phyloP scores from a whole-genome alignment of 2,113 vertebrate genomes.

The Gadus macrocephalus region DNA sequence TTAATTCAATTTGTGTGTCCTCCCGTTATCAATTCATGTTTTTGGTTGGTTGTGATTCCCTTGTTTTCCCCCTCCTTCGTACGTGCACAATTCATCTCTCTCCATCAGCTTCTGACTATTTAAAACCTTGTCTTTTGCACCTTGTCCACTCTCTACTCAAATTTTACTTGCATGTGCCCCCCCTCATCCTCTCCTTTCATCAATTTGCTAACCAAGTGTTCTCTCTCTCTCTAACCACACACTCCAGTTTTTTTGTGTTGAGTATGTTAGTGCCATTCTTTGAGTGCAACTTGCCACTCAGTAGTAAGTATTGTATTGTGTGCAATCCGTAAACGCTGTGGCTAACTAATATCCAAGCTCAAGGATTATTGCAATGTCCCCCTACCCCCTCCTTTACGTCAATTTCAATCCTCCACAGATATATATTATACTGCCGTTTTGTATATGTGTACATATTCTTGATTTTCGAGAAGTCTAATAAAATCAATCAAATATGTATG shows the following conservation, averaged over 20 bases:
- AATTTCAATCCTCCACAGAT: constrained; percentile 20
- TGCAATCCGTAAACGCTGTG: constrained; percentile 61
- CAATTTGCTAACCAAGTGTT: constrained; percentile 35
- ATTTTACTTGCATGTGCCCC: constrained; percentile 37
- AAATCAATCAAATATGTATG: constrained; percentile 24
- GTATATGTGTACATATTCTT: constrained; percentile 60
- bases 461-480: constrained; percentile 55
- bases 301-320: constrained; percentile 65
- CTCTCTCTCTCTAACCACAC: constrained; percentile 17
- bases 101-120: constrained; percentile 5
- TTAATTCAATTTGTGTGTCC: constrained; percentile 22
- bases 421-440: constrained; percentile 59
- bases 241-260: constrained; percentile 23
- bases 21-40: constrained; percentile 32
- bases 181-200: neutral
- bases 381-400: constrained; percentile 9
- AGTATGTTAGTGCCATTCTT: constrained; percentile 47
- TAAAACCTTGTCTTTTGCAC: constrained; percentile 16
- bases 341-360: constrained; percentile 56
- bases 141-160: constrained; percentile 5
- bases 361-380: constrained; percentile 43
- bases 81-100: constrained; percentile 18
- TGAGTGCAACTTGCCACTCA: constrained; percentile 51
- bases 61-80: constrained; percentile 36
- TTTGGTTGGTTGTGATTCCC: constrained; percentile 50